phyloP scores from a whole-genome alignment of 2,113 vertebrate species.

The Antechinus stuartii region DNA sequence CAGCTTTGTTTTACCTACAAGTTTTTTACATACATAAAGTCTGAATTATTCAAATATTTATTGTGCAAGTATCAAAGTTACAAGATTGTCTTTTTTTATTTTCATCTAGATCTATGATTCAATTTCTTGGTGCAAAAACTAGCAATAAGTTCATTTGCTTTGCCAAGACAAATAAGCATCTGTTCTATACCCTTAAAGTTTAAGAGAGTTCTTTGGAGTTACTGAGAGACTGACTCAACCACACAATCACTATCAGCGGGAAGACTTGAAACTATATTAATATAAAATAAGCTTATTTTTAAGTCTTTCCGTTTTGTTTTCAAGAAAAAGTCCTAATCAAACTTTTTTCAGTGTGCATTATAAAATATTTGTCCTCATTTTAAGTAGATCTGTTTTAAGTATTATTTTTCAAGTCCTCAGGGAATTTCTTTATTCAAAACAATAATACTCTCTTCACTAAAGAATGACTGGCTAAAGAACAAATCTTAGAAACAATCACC shows the following conservation, averaged over 20 bases:
- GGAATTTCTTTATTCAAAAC: background rate
- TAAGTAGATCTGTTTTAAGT: background rate
- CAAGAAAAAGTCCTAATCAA: background rate
- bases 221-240: background rate
- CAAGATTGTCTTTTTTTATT: background rate
- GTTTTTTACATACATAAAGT: background rate
- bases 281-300: background rate
- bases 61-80: background rate
- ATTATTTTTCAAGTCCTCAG: background rate
- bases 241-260: background rate
- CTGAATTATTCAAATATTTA: background rate
- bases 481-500: background rate
- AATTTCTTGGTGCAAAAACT: background rate
- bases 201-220: background rate
- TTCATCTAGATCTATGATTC: background rate
- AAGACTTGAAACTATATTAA: background rate
- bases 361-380: background rate
- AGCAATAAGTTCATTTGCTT: background rate
- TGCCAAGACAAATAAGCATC: background rate
- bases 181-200: background rate
- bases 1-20: background rate
- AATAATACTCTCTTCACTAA: background rate
- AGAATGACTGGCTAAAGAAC: background rate
- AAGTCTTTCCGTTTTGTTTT: background rate
- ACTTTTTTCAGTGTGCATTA: background rate